Evolutionary conservation across 2,113 vertebrate species (phyloP).

Genomic region (Falcunculus frontatus): DNA sequence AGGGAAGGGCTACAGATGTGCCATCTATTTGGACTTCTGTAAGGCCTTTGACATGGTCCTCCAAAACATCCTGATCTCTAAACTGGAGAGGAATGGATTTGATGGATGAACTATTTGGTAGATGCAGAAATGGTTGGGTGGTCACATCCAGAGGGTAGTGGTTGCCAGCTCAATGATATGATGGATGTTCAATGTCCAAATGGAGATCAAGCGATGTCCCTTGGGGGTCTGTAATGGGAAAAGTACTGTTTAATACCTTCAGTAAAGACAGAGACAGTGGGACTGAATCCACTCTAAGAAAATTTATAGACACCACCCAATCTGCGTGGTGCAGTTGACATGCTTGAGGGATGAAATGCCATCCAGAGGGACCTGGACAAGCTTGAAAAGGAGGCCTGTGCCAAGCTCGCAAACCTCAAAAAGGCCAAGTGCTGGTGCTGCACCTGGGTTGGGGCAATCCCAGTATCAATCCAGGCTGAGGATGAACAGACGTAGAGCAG

Average conservation of each 20-base stretch:
- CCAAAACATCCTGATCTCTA: background rate
- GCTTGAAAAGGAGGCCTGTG: background rate
- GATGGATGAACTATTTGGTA: background rate
- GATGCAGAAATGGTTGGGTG: background rate
- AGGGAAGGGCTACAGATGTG: background rate
- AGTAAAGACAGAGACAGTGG: background rate
- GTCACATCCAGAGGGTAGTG: background rate
- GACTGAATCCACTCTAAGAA: background rate
- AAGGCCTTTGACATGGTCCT: background rate
- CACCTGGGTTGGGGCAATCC: background rate
- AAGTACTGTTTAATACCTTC: background rate
- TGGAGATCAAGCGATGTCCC: background rate
- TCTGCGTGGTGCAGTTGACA: too few relatives aligned
- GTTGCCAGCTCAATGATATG: background rate
- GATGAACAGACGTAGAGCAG: background rate
- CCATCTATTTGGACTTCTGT: background rate
- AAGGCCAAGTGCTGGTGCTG: background rate
- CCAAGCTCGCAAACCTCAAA: background rate
- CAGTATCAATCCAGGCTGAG: rapidly evolving
- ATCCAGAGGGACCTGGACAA: background rate
- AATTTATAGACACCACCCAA: background rate
- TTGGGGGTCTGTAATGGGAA: background rate
- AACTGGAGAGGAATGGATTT: background rate
- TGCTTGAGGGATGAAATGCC: background rate
- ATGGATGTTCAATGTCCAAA: background rate